Evolutionary conservation across 2,113 vertebrate genomes (phyloP).

Genomic region (Emydura subglobosa): DNA sequence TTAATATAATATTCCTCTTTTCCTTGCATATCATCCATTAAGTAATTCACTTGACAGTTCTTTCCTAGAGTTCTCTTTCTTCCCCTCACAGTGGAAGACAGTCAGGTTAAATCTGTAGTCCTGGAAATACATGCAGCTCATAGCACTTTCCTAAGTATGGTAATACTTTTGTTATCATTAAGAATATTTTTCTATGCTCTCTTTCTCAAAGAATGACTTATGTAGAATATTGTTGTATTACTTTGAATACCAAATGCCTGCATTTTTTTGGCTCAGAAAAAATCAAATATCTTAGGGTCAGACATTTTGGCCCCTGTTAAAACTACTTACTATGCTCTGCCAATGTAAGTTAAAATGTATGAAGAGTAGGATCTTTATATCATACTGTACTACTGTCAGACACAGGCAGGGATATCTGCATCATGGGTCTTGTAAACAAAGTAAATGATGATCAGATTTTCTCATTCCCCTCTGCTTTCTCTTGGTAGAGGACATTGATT

Average conservation of each 20-base stretch:
- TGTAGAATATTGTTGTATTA: not conserved
- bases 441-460: not conserved
- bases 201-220: not conserved
- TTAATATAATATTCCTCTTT: not conserved
- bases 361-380: not conserved
- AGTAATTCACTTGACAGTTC: not conserved
- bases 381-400: not conserved
- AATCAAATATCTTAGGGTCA: not conserved
- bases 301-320: not conserved
- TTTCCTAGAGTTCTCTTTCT: not conserved
- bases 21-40: not conserved
- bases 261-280: not conserved
- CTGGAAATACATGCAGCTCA: not conserved
- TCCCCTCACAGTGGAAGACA: not conserved
- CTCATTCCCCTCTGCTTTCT: not conserved
- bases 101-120: not conserved
- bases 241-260: not conserved
- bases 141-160: not conserved
- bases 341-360: not conserved
- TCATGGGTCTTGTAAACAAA: not conserved
- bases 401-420: not conserved
- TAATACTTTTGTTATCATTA: not conserved
- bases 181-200: not conserved
- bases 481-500: not conserved
- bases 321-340: not conserved